Base-by-base conservation (phyloP, 2,113 vertebrate species). In the Esox niger region DNA sequence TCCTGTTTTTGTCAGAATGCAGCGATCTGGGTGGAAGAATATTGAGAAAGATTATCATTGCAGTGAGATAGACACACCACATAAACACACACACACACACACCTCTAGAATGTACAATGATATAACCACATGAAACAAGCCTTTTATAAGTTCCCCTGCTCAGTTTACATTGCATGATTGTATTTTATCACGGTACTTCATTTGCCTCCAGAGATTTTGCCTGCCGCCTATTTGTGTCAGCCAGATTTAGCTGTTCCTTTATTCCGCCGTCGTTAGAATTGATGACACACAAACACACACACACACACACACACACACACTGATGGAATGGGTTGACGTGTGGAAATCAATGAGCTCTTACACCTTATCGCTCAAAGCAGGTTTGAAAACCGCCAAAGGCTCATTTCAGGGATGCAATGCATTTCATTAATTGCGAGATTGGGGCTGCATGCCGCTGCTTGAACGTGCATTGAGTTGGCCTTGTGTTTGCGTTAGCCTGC, bases 351-450 rank as follows among this genome's bases (percentile, higher is more conserved):
- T 65, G 0, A 3, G 33, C 58, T 71, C 5, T 81, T 85, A 80
- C 71, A 73, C 71, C 69, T 78, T 78, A 76, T 83, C 73, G 54
- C 62, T 84, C 73, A 78, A 74, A 83, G 81, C 73, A 74, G 73
- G 80, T 83, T 81, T 81, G 27, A 73, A 81, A 81, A 77, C 20
- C 17, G 61, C 79, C 74, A 31, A 2, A 23, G 65, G 82, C 71
- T 64, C 79, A 72, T 82, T 82, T 81, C 66, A 61, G 62, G 30
- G 63, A 67, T 62, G 38, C 62, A 54, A 11, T 81, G 64, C 64
- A 46, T 80, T 83, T 68, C 64, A 78, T 82, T 84, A 79, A 83
- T 82, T 75, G 61, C 74, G 71, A 74, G 67, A 65, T 75, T 74
- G 66, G 79, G 68, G 55, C 52, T 55, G 21, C 2, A 21, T 21